A percentile compares a stretch with the other conserved stretches of the same genome.
phyloP scores from a whole-genome alignment of 2,113 vertebrate genomes.

The Bubo blakistoni region DNA sequence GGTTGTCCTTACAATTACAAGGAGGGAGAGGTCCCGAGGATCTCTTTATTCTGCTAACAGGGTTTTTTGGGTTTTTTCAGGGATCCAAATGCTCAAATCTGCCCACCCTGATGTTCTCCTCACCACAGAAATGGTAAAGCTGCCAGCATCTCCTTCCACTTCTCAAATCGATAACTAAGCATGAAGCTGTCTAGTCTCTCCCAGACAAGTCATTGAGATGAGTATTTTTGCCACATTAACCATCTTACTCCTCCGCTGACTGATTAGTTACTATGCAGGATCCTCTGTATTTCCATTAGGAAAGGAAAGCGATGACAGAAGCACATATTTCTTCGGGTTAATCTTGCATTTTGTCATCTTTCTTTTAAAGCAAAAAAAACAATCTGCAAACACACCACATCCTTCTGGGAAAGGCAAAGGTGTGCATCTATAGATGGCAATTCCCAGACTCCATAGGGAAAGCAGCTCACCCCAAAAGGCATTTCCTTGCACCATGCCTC shows the following conservation, averaged over 20 bases:
- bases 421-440: background rate
- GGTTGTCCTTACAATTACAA: background rate
- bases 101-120: background rate
- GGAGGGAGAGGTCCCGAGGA: background rate
- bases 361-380: background rate
- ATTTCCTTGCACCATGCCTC: background rate
- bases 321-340: background rate
- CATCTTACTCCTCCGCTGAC: background rate
- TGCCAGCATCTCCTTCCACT: background rate
- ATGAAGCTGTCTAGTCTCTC: background rate
- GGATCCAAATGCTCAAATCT: background rate
- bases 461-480: background rate
- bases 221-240: conserved; percentile 14
- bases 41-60: background rate
- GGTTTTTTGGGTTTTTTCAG: background rate
- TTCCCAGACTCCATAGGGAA: background rate
- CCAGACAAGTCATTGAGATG: background rate
- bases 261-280: background rate
- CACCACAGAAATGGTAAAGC: background rate
- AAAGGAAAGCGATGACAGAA: background rate
- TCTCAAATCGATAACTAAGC: background rate
- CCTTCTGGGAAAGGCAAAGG: background rate
- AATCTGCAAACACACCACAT: rapidly evolving
- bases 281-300: background rate
- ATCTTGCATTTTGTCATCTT: background rate